Conservation (phyloP, 2,888 invertebrate species). For the Galeopsomyia nigrocyanea region DNA sequence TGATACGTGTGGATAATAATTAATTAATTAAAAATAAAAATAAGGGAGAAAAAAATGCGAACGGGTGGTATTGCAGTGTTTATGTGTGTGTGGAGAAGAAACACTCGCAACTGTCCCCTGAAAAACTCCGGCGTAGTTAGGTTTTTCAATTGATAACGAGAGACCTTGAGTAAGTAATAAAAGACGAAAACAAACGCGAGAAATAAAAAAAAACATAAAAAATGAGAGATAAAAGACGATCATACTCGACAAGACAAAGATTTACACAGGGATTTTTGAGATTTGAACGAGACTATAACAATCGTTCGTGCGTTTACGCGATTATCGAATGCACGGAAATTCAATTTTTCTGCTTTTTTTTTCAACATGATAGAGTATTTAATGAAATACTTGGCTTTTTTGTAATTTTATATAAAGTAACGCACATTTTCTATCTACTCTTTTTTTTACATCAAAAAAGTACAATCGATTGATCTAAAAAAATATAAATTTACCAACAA, state of each 20-base stretch:
- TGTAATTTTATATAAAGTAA: constrained; percentile 31
- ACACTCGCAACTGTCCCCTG: constrained; percentile 4
- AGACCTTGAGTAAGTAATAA: constrained; percentile 31
- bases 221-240: neutral
- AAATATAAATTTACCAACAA: constrained; percentile 1
- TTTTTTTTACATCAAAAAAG: constrained; percentile 19
- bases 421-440: constrained; percentile 19
- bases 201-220: constrained; percentile 7
- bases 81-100: too few species aligned
- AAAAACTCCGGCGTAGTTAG: constrained; percentile 58
- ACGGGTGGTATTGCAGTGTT: constrained; percentile 23
- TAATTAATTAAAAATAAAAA: neutral
- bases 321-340: neutral
- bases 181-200: constrained; percentile 19
- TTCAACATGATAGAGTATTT: constrained; percentile 9
- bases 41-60: constrained; percentile 16
- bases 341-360: neutral
- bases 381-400: constrained; percentile 6
- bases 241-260: neutral
- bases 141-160: constrained; percentile 57
- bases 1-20: neutral
- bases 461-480: neutral
- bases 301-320: neutral
- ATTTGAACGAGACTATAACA: constrained; percentile 1
- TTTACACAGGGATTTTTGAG: constrained; percentile 5